Evolutionary conservation across 2,888 invertebrate genomes (phyloP).

Genomic region (Drosophila stalkeri): DNA sequence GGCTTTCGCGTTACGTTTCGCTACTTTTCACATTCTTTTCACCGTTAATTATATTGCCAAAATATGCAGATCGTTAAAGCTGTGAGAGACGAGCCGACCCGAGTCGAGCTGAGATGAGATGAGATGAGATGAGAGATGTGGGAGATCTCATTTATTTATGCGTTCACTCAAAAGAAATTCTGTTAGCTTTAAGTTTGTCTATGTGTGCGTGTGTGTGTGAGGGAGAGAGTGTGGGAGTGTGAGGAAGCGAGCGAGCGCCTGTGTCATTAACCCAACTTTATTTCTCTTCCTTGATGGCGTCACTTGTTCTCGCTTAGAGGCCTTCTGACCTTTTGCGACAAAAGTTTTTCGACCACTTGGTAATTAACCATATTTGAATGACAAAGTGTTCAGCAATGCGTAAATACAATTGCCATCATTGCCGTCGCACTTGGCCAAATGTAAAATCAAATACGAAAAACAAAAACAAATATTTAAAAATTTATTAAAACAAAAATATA

Average conservation of each 20-base stretch:
- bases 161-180: conserved; percentile 32
- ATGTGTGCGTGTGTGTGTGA: conserved; percentile 10
- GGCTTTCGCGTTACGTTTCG: conserved; percentile 77
- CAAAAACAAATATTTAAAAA: conserved; percentile 25
- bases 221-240: conserved; percentile 9
- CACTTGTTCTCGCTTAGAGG: conserved; percentile 25
- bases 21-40: conserved; percentile 80
- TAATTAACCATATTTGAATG: conserved; percentile 69
- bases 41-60: conserved; percentile 80
- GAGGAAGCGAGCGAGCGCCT: conserved; percentile 6
- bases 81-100: conserved; percentile 45
- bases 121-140: conserved; percentile 56
- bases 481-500: conserved; percentile 21
- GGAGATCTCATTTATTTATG: conserved; percentile 54
- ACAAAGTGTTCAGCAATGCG: conserved; percentile 81
- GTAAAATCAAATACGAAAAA: conserved; percentile 30
- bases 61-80: conserved; percentile 78
- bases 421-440: conserved; percentile 64
- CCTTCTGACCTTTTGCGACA: conserved; percentile 65
- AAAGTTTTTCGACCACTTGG: conserved; percentile 41
- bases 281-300: conserved; percentile 56
- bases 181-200: not conserved
- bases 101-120: conserved; percentile 44
- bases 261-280: conserved; percentile 66
- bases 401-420: conserved; percentile 72